phyloP scores from a whole-genome alignment of 2,113 vertebrate genomes.

The Cochlearius cochlearius region DNA sequence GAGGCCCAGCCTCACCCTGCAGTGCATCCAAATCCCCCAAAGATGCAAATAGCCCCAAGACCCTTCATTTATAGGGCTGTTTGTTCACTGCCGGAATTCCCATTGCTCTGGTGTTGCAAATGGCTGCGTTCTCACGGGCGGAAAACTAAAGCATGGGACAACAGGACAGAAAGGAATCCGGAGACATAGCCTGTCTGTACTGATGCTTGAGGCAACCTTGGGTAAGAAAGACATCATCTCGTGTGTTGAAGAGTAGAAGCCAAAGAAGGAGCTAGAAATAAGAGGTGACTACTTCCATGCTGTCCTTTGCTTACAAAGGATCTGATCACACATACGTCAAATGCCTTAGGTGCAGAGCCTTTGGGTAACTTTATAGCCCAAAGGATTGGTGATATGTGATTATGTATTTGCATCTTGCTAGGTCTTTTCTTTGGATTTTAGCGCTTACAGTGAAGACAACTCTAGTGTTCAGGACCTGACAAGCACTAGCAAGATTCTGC shows the following conservation, averaged over 20 bases:
- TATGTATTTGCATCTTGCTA: not conserved
- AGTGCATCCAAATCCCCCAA: not conserved
- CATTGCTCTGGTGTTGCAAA: not conserved
- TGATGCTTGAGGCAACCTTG: not conserved
- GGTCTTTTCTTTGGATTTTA: not conserved
- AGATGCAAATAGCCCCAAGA: slow-evolving; percentile 12
- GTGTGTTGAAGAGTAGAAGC: not conserved
- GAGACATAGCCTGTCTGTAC: not conserved
- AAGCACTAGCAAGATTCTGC: not conserved
- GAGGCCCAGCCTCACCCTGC: slow-evolving; percentile 35
- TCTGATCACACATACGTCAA: not conserved
- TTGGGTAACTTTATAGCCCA: not conserved
- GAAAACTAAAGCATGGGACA: not conserved
- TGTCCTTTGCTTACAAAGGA: not conserved
- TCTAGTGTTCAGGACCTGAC: not conserved
- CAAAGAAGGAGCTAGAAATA: not conserved
- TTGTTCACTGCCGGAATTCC: not conserved
- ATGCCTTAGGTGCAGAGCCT: not conserved
- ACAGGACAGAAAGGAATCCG: not conserved
- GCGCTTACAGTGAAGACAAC: not conserved
- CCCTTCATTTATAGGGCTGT: not conserved
- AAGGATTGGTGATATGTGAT: not conserved
- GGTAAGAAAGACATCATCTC: not conserved
- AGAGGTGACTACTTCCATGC: not conserved
- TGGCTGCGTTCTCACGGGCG: not conserved